Percentiles rank a stretch among this genome's conserved stretches.
Conservation (phyloP, 2,888 invertebrate genomes). For the Cybosia mesomella region DNA sequence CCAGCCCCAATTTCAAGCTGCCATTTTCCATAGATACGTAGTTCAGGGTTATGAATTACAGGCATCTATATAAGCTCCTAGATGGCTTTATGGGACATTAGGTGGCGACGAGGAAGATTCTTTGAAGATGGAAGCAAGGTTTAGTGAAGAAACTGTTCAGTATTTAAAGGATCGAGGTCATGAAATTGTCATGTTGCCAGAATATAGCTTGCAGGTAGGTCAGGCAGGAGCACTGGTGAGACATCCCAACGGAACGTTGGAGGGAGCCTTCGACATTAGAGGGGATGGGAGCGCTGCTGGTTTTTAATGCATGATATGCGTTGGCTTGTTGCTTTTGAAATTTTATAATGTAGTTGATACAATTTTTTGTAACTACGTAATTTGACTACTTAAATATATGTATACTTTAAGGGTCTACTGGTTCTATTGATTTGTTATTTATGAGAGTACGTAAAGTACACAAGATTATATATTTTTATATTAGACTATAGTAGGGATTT, state of each 20-base stretch:
- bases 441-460: neutral
- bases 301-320: slow-evolving; percentile 51
- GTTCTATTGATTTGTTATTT: neutral
- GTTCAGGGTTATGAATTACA: slow-evolving; percentile 72
- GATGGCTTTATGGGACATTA: slow-evolving; percentile 74
- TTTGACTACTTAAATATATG: neutral
- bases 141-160: slow-evolving; percentile 63
- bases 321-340: too few species aligned
- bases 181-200: slow-evolving; percentile 59
- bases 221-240: slow-evolving; percentile 76
- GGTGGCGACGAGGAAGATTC: slow-evolving; percentile 52
- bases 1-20: slow-evolving; percentile 79
- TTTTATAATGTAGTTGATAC: too few species aligned
- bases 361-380: neutral
- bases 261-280: slow-evolving; percentile 77
- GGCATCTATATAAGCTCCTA: slow-evolving; percentile 66
- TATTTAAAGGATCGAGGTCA: slow-evolving; percentile 73
- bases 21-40: slow-evolving; percentile 79
- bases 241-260: slow-evolving; percentile 71
- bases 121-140: slow-evolving; percentile 71
- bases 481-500: neutral
- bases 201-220: slow-evolving; percentile 66
- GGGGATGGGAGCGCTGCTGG: slow-evolving; percentile 78
- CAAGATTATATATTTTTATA: neutral
- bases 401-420: neutral